phyloP scores from a whole-genome alignment of 2,797 vertebrate species.

The Alfaro cultratus region DNA sequence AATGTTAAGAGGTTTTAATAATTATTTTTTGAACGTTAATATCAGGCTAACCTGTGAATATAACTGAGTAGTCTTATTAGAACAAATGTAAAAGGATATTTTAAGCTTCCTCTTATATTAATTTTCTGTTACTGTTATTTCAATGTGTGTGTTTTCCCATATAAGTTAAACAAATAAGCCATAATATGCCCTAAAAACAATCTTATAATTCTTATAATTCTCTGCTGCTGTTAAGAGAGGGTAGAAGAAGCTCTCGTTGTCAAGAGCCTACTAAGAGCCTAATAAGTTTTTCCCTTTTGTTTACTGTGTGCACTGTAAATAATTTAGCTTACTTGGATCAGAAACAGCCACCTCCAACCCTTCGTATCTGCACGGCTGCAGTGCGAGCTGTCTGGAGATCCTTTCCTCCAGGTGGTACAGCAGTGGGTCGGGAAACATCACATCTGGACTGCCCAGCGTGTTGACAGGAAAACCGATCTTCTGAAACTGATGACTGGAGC shows the following conservation, averaged over 20 bases:
- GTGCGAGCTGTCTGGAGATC: constrained; percentile 61
- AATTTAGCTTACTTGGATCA: constrained; percentile 78
- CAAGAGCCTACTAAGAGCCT: too few species aligned
- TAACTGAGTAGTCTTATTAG: not conserved
- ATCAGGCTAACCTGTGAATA: not conserved
- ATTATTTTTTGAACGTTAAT: too few species aligned
- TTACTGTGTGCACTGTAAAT: not conserved
- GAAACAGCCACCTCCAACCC: constrained; percentile 65
- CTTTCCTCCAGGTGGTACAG: constrained; percentile 67
- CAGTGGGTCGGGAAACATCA: constrained; percentile 62
- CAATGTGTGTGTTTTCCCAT: too few species aligned
- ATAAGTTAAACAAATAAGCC: too few species aligned
- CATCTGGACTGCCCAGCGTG: constrained; percentile 47
- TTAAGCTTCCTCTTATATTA: not conserved
- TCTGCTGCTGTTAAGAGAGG: too few species aligned
- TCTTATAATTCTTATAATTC: too few species aligned
- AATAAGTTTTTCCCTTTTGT: not conserved
- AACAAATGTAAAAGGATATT: not conserved
- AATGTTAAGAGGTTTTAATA: not conserved
- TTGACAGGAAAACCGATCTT: constrained; percentile 44
- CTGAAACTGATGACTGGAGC: constrained; percentile 1
- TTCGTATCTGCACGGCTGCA: constrained; percentile 55
- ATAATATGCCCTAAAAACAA: too few species aligned
- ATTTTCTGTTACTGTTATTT: too few species aligned
- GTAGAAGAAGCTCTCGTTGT: too few species aligned